Percentiles rank a stretch among this genome's conserved stretches.
Evolutionary conservation across 2,113 vertebrate genomes (phyloP).

Genomic region (Zosterops lateralis): DNA sequence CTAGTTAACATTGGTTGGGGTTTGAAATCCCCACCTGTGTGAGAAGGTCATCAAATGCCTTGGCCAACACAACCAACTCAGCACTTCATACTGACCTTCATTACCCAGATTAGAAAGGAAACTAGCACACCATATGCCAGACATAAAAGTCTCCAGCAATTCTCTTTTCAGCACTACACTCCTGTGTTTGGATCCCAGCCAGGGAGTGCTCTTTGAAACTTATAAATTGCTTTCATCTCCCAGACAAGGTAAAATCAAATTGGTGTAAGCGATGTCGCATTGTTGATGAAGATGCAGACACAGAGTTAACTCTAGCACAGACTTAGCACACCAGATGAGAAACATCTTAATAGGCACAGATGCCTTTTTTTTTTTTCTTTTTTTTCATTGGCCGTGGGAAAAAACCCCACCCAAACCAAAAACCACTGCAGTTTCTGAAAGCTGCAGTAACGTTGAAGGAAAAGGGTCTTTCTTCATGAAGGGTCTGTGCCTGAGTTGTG

Average conservation of each 20-base stretch:
- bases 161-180: slow-evolving; percentile 43
- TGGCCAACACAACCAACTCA: slow-evolving; percentile 52
- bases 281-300: slow-evolving; percentile 57
- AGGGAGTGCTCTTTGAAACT: slow-evolving; percentile 61
- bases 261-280: slow-evolving; percentile 39
- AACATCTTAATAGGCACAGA: slow-evolving; percentile 33
- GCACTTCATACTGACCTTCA: slow-evolving; percentile 47
- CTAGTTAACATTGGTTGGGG: neutral
- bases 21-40: slow-evolving; percentile 5
- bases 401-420: neutral
- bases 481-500: neutral
- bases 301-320: slow-evolving; percentile 35
- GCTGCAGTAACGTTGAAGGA: neutral
- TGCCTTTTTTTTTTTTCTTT: neutral
- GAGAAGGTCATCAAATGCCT: neutral
- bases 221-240: slow-evolving; percentile 69
- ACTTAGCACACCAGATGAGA: neutral
- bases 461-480: neutral
- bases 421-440: neutral
- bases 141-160: slow-evolving; percentile 51
- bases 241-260: slow-evolving; percentile 69
- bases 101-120: slow-evolving; percentile 51
- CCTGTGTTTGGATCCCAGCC: slow-evolving; percentile 61
- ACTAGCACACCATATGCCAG: slow-evolving; percentile 54
- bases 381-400: neutral